Evolutionary conservation across 2,797 vertebrate species (phyloP).

Genomic region (Pteronotus mesoamericanus): DNA sequence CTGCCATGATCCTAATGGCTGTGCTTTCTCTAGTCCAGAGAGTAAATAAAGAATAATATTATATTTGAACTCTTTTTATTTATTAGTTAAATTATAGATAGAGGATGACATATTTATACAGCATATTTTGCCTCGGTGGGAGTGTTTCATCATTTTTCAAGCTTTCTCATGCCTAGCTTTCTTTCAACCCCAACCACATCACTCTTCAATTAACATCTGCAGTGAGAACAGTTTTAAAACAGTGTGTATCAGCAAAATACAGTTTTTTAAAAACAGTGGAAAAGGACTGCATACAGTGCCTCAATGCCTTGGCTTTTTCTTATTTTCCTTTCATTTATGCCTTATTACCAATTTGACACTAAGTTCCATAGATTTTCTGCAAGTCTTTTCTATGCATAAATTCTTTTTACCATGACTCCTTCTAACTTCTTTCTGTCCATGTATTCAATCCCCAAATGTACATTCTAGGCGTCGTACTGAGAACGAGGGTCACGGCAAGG

Average conservation of each 20-base stretch:
- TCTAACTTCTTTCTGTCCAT: background rate
- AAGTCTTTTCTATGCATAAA: background rate
- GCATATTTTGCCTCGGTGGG: background rate
- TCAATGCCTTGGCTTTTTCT: background rate
- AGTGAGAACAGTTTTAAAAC: background rate
- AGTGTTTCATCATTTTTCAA: background rate
- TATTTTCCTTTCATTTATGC: background rate
- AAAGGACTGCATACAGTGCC: background rate
- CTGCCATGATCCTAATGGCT: background rate
- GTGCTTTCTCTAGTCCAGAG: background rate
- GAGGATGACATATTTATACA: background rate
- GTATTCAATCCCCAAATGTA: background rate
- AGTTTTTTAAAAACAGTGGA: background rate
- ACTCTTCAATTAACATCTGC: background rate
- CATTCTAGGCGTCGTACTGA: background rate
- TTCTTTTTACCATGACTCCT: background rate
- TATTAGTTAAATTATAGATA: slow-evolving; percentile 42
- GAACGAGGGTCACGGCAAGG: background rate
- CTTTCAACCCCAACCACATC: background rate
- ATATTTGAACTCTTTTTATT: background rate
- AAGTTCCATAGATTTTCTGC: background rate
- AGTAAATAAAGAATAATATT: background rate
- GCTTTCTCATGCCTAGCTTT: background rate
- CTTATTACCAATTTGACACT: background rate
- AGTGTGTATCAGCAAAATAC: background rate